Evolutionary conservation across 2,113 vertebrate genomes (phyloP), one percentile per base, ranked within the genome.

Genomic region (Nothocercus nigrocapillus): DNA sequence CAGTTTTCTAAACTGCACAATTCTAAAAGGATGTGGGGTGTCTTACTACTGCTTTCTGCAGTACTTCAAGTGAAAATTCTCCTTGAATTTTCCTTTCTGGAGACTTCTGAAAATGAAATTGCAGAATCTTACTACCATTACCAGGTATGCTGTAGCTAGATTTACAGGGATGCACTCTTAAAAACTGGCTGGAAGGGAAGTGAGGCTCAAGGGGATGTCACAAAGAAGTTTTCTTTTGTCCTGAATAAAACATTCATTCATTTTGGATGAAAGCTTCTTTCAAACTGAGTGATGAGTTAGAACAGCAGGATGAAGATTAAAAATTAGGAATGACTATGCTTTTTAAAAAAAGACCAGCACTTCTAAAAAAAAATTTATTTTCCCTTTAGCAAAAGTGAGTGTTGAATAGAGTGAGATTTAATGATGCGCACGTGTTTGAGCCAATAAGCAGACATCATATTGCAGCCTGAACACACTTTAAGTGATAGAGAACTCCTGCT

Each of bases 111-210:
- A 14, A 32, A 15, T 61, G 27, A 17, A n/a, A 3, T n/a, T 7
- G 2, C 5, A 13, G 28, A 27, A 5, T 0, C 18, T 11, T 64
- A 47, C 8, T 16, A 9, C n/a, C 22, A 36, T 61, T 53, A 21
- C 36, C 4, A 1, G 7, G 38, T 10, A 2, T 3, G 4, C 0
- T 7, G 17, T 22, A 11, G 30, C 19, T 42, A 12, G 30, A 5
- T 36, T 36, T 27, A 21, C 14, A 4, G 9, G 1, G 30, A 10
- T 54, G 7, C 0, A 0, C 44, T 42, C 7, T 22, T 20, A 2
- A 21, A 5, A 66, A 16, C 1, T 5, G 47, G 19, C 67, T 34
- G 14, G 3, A 14, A 25, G 58, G 22, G n/a, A 25, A 69, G 42
- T 27, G 13, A 53, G 64, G 38, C 10, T 42, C 2, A 4, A n/a